Conservation (phyloP, 2,797 vertebrate species). For the Hipposideros larvatus region DNA sequence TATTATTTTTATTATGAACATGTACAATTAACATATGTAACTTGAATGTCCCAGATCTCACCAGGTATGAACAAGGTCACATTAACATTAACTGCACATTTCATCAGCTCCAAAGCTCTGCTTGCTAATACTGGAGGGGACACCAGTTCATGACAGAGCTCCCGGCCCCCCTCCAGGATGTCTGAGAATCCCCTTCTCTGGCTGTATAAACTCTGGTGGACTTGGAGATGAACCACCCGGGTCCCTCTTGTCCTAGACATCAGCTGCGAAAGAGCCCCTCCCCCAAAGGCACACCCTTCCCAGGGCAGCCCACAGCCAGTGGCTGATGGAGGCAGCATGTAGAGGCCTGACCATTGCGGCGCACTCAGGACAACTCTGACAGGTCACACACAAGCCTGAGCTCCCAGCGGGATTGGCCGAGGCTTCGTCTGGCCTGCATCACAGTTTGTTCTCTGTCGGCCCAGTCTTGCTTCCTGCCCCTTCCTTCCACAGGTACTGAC, state of each 20-base stretch:
- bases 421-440: neutral
- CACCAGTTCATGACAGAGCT: neutral
- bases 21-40: neutral
- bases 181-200: neutral
- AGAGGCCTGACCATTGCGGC: neutral
- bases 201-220: neutral
- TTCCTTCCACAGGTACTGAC: neutral
- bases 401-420: neutral
- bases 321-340: neutral
- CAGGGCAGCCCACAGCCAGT: neutral
- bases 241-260: neutral
- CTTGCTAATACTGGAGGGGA: neutral
- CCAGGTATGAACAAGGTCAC: neutral
- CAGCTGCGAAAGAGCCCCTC: neutral
- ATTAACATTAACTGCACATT: neutral
- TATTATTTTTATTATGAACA: conserved; percentile 14
- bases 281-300: neutral
- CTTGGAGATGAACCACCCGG: neutral
- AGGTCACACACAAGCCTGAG: neutral
- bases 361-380: neutral
- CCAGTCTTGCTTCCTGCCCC: neutral
- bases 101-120: neutral
- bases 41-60: neutral
- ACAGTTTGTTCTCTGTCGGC: neutral
- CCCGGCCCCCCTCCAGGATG: neutral